phyloP scores from a whole-genome alignment of 2,113 vertebrate species.

The Tetrao urogallus region DNA sequence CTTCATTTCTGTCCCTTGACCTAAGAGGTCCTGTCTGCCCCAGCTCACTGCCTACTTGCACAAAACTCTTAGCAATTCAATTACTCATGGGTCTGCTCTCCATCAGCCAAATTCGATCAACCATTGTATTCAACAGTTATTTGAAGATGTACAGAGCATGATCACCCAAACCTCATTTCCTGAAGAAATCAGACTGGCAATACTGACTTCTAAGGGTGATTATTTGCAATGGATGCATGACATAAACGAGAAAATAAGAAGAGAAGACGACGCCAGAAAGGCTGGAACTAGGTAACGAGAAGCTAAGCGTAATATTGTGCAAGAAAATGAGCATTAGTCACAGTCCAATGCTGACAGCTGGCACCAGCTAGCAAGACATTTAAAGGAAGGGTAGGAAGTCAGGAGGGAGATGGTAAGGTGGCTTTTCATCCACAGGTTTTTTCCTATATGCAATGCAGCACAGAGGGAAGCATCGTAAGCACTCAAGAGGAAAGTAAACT shows the following conservation, averaged over 20 bases:
- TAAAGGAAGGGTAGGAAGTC: background rate
- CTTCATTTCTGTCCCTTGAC: background rate
- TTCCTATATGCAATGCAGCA: background rate
- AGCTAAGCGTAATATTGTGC: background rate
- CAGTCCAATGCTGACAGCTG: background rate
- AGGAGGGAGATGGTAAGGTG: background rate
- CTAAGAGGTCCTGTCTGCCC: background rate
- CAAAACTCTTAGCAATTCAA: slow-evolving; percentile 17
- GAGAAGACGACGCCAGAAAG: background rate
- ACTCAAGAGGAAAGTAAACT: background rate
- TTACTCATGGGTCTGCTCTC: background rate
- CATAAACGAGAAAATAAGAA: background rate
- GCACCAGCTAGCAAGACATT: background rate
- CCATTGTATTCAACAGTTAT: background rate
- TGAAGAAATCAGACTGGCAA: slow-evolving; percentile 10
- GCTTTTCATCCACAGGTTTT: background rate
- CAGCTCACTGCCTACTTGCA: background rate
- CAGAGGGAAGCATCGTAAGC: background rate
- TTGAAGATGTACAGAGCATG: background rate
- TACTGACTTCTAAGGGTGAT: slow-evolving; percentile 3
- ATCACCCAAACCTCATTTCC: background rate
- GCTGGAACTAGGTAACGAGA: background rate
- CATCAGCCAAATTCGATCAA: slow-evolving; percentile 39
- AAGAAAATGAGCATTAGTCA: background rate
- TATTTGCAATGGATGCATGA: background rate